These are phyloP conservation scores for Psephotus haematonotus DNA, from an alignment of 2,113 vertebrate genomes.

Conservation along the genomic window DNA sequence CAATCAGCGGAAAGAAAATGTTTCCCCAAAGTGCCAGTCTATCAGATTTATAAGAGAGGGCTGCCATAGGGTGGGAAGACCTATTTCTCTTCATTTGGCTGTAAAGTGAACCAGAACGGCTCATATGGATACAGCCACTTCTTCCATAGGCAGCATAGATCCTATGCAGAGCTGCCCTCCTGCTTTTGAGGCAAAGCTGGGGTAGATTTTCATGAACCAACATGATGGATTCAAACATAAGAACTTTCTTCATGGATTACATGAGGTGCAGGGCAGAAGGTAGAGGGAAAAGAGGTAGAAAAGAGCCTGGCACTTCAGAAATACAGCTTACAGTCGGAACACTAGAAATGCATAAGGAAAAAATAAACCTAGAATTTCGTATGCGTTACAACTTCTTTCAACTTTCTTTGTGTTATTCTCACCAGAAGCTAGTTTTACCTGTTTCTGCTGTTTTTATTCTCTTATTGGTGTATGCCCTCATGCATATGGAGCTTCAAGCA, in stretches of 20 bases:
- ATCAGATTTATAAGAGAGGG: not conserved
- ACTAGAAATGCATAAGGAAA: not conserved
- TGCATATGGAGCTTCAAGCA: accelerated
- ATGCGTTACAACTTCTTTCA: not conserved
- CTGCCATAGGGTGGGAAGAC: not conserved
- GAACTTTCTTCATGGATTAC: not conserved
- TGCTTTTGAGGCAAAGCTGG: not conserved
- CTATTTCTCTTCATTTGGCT: not conserved
- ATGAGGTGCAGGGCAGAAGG: no score
- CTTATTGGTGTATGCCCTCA: not conserved
- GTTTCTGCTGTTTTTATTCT: not conserved
- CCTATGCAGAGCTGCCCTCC: not conserved
- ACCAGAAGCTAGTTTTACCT: not conserved
- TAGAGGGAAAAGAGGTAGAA: not conserved
- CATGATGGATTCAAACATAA: not conserved
- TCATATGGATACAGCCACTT: not conserved
- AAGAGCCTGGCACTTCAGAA: not conserved
- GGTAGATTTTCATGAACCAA: not conserved
- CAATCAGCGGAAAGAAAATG: not conserved
- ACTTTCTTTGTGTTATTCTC: not conserved
- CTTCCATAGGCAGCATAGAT: not conserved
- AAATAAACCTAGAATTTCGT: not conserved
- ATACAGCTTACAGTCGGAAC: not conserved
- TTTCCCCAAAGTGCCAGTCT: not conserved
- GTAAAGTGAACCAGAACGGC: not conserved